Base-by-base conservation (phyloP, 2,113 vertebrate species). In the Tyrannus savana region DNA sequence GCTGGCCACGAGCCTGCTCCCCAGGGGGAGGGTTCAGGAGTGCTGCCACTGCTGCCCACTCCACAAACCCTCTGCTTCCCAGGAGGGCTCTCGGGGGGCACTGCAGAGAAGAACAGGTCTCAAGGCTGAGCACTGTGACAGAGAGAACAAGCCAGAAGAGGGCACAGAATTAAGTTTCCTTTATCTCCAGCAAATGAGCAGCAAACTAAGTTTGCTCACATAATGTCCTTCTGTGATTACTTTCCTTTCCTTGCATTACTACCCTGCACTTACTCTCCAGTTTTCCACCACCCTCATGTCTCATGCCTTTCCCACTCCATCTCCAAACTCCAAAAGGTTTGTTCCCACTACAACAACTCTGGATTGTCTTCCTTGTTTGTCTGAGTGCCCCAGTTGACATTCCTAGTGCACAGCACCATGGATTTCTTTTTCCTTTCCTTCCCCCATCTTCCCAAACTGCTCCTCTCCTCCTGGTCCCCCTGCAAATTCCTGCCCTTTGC, bases 291-390 rank as follows among this genome's bases (percentile, higher is more conserved):
- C 44, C 25, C 19, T 78, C 63, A 4, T 5, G 39, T 72, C 91
- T 77, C 81, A 62, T 10, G 68, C 88, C 68, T 50, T 68, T 75
- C 71, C 75, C 53, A 89, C 82, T 41, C 33, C 49, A 35, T 17
- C 72, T 86, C 64, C 37, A 58, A 71, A 19, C 47, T 67, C 50
- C 53, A 33, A 66, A 84, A 55, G 3, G 6, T 19, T 44, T 49
- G 24, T 15, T 94, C 28, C 84, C 12, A 5, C 17, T 46, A 47
- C 41, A 71, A 28, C 23, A 66, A 3, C 42, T 53, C 28, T 19
- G 10, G 7, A 52, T 75, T 6, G 1, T 12, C 23, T n/a, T 77
- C 30, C 37, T 59, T 42, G 67, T 42, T 27, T 0, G 0, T 19
- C 56, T 0, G 0, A 82, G 74, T 23, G 49, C 41, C 49, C 83